These are phyloP conservation scores for Psix sp. DNA, from an alignment of 1,140 invertebrate genomes.

Conservation along the genomic window DNA sequence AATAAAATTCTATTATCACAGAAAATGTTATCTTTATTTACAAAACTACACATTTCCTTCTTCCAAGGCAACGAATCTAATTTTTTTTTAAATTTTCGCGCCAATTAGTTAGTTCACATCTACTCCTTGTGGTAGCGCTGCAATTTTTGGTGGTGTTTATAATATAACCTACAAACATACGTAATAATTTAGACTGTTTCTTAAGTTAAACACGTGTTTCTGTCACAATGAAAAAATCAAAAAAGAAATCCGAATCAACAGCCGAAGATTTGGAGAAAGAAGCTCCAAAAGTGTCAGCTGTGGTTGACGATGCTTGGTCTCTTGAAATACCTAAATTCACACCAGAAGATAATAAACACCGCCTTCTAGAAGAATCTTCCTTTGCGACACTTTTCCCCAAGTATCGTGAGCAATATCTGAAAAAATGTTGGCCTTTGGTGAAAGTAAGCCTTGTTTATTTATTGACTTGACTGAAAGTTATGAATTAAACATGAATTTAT, in stretches of 20 bases:
- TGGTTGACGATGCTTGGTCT: slow-evolving; percentile 90
- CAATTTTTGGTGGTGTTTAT: too few species aligned
- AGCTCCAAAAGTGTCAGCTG: slow-evolving; percentile 70
- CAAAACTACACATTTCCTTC: too few species aligned
- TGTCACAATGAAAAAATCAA: slow-evolving; percentile 10
- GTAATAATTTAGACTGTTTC: not conserved
- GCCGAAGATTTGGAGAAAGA: slow-evolving; percentile 69
- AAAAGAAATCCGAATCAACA: slow-evolving; percentile 40
- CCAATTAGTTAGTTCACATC: too few species aligned
- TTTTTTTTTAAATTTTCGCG: too few species aligned
- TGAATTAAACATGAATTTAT: too few species aligned
- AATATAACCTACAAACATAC: not conserved
- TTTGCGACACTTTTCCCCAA: slow-evolving; percentile 91
- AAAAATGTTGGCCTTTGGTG: slow-evolving; percentile 96
- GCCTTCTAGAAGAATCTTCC: slow-evolving; percentile 85
- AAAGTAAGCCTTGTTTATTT: slow-evolving; percentile 77
- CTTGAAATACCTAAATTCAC: slow-evolving; percentile 93
- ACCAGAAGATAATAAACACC: slow-evolving; percentile 92
- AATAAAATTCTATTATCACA: too few species aligned
- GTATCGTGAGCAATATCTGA: slow-evolving; percentile 97
- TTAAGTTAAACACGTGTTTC: slow-evolving; percentile 1
- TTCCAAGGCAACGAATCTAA: too few species aligned
- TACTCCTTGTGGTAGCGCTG: too few species aligned
- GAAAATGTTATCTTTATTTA: too few species aligned
- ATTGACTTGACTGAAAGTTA: not conserved